Base-by-base conservation (phyloP, 1,140 invertebrate species). In the Drosophila santomea region DNA sequence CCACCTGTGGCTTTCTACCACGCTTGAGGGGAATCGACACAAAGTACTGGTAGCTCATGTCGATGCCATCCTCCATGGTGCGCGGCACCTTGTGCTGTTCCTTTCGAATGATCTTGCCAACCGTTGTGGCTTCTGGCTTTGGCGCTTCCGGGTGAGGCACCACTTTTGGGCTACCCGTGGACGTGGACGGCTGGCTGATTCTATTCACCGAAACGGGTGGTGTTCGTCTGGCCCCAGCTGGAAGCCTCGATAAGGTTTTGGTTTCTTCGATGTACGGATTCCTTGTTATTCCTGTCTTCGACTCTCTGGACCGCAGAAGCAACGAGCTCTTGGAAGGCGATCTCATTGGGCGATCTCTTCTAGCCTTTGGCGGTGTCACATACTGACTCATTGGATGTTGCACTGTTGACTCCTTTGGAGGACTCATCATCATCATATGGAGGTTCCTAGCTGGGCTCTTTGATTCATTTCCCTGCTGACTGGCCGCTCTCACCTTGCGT, bases 31-130 rank as follows among this genome's bases (percentile, higher is more conserved):
- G 85, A 12, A 43, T 62, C 2, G 68, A 71, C 3, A 88, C 85
- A 50, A 88, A 90, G 35, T 78, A 64, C 39, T 88, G 80, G 56
- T 88, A 88, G 62, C 84, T 88, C 23, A 84, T 69, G 15, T 88
- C 84, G 36, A 88, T 78, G 55, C 84, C 84, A 17, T 88, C 84
- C 15, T 88, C 85, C 11, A 84, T 74, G 7, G 85, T 88, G 1
- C 47, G 45, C 0, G 85, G 84, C 28, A 88, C 59, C 35, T 80
- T 90, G 35, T 88, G 84, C 51, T 88, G 84, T 0, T 45, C 32
- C 25, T 58, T 71, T 1, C 56, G 52, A 1, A 80, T 59, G 10
- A 88, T 90, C 62, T 78, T 8, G 55, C 55, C 15, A 17, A 36
- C n/a, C 10, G 10, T n/a, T 41, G 38, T 15, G 28, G 11, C 4